Percentiles rank a stretch among this genome's conserved stretches.
phyloP scores from a whole-genome alignment of 2,797 vertebrate genomes.

The Champsocephalus esox region DNA sequence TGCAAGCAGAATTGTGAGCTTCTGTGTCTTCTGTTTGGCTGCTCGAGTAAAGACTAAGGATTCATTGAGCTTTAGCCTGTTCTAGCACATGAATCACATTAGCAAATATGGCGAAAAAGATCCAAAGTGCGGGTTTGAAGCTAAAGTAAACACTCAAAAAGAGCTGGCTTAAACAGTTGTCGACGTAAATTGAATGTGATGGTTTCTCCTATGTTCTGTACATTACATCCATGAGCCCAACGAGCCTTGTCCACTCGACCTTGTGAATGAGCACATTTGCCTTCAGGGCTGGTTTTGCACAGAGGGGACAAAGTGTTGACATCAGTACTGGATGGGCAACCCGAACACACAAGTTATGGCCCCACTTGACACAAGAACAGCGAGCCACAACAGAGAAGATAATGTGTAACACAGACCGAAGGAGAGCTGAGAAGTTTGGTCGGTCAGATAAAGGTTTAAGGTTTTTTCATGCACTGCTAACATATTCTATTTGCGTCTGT shows the following conservation, averaged over 20 bases:
- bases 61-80: conserved; percentile 41
- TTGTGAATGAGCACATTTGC: conserved; percentile 76
- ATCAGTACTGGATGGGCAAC: conserved; percentile 62
- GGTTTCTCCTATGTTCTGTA: conserved; percentile 47
- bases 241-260: conserved; percentile 69
- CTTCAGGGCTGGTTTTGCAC: conserved; percentile 60
- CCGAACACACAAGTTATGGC: conserved; percentile 65
- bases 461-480: no score
- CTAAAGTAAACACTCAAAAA: conserved; percentile 6
- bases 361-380: conserved; percentile 76
- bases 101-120: conserved; percentile 8
- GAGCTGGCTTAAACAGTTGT: not conserved
- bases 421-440: not conserved
- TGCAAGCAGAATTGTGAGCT: conserved; percentile 42
- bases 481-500: no score
- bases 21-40: conserved; percentile 28
- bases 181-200: conserved; percentile 30
- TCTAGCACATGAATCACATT: conserved; percentile 25
- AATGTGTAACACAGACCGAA: not conserved
- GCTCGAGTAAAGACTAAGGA: conserved; percentile 27
- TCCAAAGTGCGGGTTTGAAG: conserved; percentile 1
- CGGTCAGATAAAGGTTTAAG: conserved; percentile 18
- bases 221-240: conserved; percentile 61
- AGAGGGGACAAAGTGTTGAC: conserved; percentile 73
- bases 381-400: conserved; percentile 48